Evolutionary conservation across 2,888 invertebrate genomes (phyloP).

Genomic region (Volucella bombylans): DNA sequence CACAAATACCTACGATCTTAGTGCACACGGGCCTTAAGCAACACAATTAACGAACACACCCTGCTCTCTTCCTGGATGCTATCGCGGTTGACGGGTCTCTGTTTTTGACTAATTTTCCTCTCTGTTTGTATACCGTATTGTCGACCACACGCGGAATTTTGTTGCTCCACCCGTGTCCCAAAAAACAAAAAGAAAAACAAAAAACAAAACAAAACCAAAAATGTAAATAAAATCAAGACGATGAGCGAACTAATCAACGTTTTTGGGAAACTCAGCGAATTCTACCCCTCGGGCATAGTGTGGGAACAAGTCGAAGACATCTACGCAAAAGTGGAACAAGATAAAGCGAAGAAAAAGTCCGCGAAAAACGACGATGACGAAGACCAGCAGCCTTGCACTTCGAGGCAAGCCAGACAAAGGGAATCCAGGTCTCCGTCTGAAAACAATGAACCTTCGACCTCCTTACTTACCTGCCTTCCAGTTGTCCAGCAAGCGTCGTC

Average conservation of each 20-base stretch:
- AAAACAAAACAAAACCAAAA: constrained; percentile 19
- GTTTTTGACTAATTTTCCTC: constrained; percentile 4
- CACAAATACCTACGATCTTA: neutral
- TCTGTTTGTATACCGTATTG: constrained; percentile 36
- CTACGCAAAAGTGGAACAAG: constrained; percentile 64
- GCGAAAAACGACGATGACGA: too few relatives aligned
- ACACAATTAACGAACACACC: neutral
- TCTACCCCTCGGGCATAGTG: constrained; percentile 76
- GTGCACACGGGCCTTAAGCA: neutral
- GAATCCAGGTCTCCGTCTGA: constrained; percentile 4
- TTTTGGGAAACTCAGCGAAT: constrained; percentile 78
- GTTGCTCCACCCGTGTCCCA: neutral
- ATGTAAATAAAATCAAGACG: constrained; percentile 40
- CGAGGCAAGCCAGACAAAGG: neutral
- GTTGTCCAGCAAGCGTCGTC: constrained; percentile 75
- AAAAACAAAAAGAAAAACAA: neutral
- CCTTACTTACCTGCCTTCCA: constrained; percentile 69
- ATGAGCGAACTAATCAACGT: constrained; percentile 79
- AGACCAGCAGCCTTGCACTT: neutral
- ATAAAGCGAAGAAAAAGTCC: constrained; percentile 5
- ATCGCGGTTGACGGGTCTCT: constrained; percentile 15
- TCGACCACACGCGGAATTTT: too few relatives aligned
- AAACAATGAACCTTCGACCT: constrained; percentile 2
- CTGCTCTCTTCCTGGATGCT: neutral
- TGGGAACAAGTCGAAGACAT: constrained; percentile 79